Conservation (phyloP, 1,140 invertebrate species). For the Drosophila eugracilis region DNA sequence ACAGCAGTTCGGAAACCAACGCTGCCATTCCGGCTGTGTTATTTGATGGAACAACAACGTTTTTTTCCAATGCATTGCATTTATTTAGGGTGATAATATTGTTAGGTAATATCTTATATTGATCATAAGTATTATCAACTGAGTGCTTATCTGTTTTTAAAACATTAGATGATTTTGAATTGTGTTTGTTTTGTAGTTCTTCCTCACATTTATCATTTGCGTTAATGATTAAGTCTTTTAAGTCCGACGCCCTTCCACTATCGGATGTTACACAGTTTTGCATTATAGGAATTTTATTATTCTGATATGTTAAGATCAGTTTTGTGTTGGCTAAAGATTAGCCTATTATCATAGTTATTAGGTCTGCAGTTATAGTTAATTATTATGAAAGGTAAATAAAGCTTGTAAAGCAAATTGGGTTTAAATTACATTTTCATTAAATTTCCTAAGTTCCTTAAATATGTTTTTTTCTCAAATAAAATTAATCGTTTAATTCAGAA, state of each 20-base stretch:
- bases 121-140: neutral
- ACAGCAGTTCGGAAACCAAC: conserved; percentile 43
- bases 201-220: neutral
- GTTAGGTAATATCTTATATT: neutral
- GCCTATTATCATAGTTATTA: neutral
- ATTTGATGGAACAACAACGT: conserved; percentile 34
- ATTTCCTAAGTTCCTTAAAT: neutral
- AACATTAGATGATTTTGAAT: neutral
- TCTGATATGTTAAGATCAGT: neutral
- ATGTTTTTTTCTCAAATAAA: too few relatives aligned
- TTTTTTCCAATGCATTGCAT: neutral
- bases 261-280: conserved; percentile 1
- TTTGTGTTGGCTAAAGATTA: neutral
- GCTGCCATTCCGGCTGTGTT: neutral
- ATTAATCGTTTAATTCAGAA: too few relatives aligned
- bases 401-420: too few relatives aligned
- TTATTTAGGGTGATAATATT: conserved; percentile 30
- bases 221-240: neutral
- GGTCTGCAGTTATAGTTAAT: too few relatives aligned
- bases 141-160: neutral
- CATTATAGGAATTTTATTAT: conserved; percentile 3
- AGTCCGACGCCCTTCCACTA: neutral
- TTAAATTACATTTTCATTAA: neutral
- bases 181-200: neutral
- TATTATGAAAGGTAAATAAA: too few relatives aligned